These are phyloP conservation scores for Zaprionus davidi DNA, from an alignment of 1,140 invertebrate species.

Conservation along the genomic window DNA sequence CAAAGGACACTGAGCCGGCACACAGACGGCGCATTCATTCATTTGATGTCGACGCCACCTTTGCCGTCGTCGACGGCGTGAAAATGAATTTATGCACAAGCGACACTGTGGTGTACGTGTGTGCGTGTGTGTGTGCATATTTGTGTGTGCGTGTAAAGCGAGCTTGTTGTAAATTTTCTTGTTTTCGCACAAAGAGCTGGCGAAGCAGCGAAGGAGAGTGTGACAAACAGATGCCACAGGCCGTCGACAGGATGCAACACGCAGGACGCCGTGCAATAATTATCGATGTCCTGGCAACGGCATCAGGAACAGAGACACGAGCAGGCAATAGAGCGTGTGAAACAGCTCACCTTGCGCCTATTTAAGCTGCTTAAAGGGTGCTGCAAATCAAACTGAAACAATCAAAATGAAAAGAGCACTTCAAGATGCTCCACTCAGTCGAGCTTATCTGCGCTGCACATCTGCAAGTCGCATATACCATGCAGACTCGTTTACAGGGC, in stretches of 20 bases:
- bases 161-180: slow-evolving; percentile 45
- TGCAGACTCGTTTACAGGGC: no score
- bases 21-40: slow-evolving; percentile 61
- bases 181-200: slow-evolving; percentile 28
- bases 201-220: background rate
- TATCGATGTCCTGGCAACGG: slow-evolving; percentile 66
- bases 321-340: slow-evolving; percentile 16
- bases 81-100: slow-evolving; percentile 78
- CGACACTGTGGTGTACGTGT: slow-evolving; percentile 26
- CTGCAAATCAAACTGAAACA: background rate
- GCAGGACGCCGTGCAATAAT: slow-evolving; percentile 69
- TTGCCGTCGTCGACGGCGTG: slow-evolving; percentile 41
- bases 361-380: background rate
- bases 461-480: background rate
- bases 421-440: background rate
- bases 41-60: slow-evolving; percentile 65
- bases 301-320: slow-evolving; percentile 31
- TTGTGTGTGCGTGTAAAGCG: slow-evolving; percentile 4
- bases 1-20: slow-evolving; percentile 24
- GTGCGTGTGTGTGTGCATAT: slow-evolving; percentile 5
- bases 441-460: background rate
- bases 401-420: background rate
- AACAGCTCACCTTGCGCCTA: background rate
- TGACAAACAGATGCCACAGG: slow-evolving; percentile 53
- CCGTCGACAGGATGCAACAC: slow-evolving; percentile 35